These are phyloP conservation scores for Sorex fumeus DNA, from an alignment of 2,113 vertebrate species.

Conservation along the genomic window DNA sequence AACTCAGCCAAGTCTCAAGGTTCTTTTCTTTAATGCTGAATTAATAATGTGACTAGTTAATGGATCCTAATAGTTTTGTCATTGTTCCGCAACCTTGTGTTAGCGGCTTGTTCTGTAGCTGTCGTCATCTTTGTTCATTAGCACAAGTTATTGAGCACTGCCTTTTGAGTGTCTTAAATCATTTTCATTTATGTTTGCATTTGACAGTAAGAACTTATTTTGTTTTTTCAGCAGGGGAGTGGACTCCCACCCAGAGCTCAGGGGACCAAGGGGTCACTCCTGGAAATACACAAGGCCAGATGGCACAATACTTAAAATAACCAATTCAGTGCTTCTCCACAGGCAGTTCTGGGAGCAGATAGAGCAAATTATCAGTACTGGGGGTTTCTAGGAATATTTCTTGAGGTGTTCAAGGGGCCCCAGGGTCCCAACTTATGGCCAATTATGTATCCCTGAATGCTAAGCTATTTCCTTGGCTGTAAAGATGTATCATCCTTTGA, in stretches of 20 bases:
- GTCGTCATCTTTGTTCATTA: neutral
- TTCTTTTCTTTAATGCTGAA: slow-evolving; percentile 16
- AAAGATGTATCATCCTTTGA: neutral
- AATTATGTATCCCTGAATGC: too few relatives aligned
- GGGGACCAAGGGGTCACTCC: too few relatives aligned
- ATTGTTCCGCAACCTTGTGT: neutral
- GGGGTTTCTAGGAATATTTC: too few relatives aligned
- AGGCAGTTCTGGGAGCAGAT: too few relatives aligned
- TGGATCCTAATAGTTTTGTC: neutral
- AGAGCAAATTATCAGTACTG: too few relatives aligned
- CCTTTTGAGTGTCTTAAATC: neutral
- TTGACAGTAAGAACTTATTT: neutral
- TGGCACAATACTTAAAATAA: too few relatives aligned
- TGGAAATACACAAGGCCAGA: too few relatives aligned
- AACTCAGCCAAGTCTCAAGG: neutral
- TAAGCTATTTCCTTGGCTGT: neutral
- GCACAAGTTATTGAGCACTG: neutral
- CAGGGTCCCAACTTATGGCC: too few relatives aligned
- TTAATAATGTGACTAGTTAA: neutral
- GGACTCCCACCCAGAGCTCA: too few relatives aligned
- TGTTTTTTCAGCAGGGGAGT: too few relatives aligned
- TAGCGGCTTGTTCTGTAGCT: neutral
- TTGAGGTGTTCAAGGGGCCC: too few relatives aligned
- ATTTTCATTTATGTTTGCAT: slow-evolving; percentile 3
- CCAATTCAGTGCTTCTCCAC: too few relatives aligned